A percentile compares a stretch with the other conserved stretches of the same genome.
These are phyloP conservation scores for Fregata magnificens DNA, from an alignment of 2,113 vertebrate genomes.

Conservation along the genomic window DNA sequence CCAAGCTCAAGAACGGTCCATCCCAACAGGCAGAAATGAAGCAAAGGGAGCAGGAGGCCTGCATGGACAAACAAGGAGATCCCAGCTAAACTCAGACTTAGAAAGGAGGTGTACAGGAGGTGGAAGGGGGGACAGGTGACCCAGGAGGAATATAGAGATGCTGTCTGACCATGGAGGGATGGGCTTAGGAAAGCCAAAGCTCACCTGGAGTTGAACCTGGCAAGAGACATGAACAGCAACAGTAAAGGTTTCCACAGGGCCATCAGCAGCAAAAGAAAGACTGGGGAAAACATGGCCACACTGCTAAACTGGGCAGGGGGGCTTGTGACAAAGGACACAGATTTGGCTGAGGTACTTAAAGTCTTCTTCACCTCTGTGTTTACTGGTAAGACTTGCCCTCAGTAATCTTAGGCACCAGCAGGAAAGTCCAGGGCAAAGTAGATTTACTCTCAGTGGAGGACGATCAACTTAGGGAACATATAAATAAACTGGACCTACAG, in stretches of 20 bases:
- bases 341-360: background rate
- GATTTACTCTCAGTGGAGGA: background rate
- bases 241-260: background rate
- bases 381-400: background rate
- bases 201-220: background rate
- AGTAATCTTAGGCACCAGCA: background rate
- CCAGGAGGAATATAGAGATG: background rate
- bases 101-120: background rate
- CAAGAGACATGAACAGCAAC: background rate
- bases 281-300: accelerated
- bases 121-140: background rate
- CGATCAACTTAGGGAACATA: background rate
- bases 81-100: background rate
- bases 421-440: background rate
- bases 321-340: background rate
- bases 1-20: background rate
- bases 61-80: background rate
- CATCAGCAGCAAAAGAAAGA: background rate
- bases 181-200: background rate
- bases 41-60: background rate
- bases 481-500: background rate
- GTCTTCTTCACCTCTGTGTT: background rate
- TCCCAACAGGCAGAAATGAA: background rate
- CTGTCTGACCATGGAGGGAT: background rate
- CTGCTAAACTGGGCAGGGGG: background rate